phyloP scores from a whole-genome alignment of 2,797 vertebrate genomes.

The Danio albolineatus region DNA sequence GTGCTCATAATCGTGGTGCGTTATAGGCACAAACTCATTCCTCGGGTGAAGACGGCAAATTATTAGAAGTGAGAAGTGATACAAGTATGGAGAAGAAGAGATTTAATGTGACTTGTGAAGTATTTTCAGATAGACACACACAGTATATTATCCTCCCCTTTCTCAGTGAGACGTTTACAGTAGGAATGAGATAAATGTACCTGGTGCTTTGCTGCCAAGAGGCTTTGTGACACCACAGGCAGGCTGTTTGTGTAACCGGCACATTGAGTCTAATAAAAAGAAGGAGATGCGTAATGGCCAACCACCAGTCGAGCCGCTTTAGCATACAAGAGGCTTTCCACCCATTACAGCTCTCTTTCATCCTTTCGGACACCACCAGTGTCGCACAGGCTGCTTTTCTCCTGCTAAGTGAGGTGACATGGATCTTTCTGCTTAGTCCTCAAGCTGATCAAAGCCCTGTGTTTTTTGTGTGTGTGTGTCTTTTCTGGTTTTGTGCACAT shows the following conservation, averaged over 20 bases:
- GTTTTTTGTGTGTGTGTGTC: conserved; percentile 61
- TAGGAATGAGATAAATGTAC: conserved; percentile 35
- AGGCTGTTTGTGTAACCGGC: conserved; percentile 50
- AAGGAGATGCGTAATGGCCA: conserved; percentile 50
- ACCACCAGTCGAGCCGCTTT: conserved; percentile 54
- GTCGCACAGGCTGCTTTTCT: conserved; percentile 53
- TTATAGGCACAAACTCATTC: conserved; percentile 9
- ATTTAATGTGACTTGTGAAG: neutral
- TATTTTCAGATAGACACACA: neutral
- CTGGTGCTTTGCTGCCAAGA: conserved; percentile 5
- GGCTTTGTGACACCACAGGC: conserved; percentile 35
- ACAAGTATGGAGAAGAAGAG: neutral
- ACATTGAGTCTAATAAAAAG: conserved; percentile 43
- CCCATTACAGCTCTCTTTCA: conserved; percentile 61
- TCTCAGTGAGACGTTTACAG: conserved; percentile 27
- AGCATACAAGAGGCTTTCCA: conserved; percentile 59
- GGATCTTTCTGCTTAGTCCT: conserved; percentile 59
- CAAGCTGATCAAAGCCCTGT: conserved; percentile 63
- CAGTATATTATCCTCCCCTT: conserved; percentile 9
- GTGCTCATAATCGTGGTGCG: neutral
- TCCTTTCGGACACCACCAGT: conserved; percentile 51
- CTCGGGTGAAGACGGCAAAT: conserved; percentile 4
- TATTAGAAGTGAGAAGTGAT: conserved; percentile 9
- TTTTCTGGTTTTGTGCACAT: conserved; percentile 44
- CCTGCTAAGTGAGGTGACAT: conserved; percentile 61